A percentile compares a stretch with the other conserved stretches of the same genome.
Conservation (phyloP, 2,797 vertebrate genomes). For the Semotilus atromaculatus region DNA sequence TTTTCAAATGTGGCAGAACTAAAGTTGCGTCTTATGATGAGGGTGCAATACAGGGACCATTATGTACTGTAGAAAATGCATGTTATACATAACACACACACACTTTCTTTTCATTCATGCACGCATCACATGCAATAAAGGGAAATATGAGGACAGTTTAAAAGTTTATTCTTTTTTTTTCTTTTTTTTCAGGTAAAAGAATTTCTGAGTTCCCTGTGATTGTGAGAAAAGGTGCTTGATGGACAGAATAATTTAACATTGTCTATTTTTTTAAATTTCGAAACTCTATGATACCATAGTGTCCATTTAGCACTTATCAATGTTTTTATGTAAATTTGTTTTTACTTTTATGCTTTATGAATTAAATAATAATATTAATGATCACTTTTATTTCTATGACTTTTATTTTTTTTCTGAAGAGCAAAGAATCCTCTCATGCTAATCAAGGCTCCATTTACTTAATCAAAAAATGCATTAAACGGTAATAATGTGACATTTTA, state of each 20-base stretch:
- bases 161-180: constrained; percentile 19
- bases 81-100: not conserved
- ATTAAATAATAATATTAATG: not conserved
- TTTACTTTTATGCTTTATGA: not conserved
- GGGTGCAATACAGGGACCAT: not conserved
- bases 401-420: not conserved
- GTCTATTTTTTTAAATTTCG: not conserved
- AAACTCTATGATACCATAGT: not conserved
- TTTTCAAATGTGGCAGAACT: not conserved
- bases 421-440: not conserved
- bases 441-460: not conserved
- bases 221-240: not conserved
- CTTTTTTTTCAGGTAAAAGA: constrained; percentile 85
- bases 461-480: not conserved
- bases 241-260: not conserved
- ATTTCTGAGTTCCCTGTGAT: constrained; percentile 85
- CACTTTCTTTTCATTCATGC: not conserved
- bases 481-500: not conserved
- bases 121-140: not conserved
- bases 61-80: not conserved
- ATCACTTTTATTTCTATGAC: not conserved
- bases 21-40: not conserved
- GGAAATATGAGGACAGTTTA: not conserved
- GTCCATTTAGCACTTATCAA: not conserved
- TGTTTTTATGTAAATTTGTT: not conserved